Evolutionary conservation across 1,140 invertebrate species (phyloP).

Genomic region (Triops longicaudatus): DNA sequence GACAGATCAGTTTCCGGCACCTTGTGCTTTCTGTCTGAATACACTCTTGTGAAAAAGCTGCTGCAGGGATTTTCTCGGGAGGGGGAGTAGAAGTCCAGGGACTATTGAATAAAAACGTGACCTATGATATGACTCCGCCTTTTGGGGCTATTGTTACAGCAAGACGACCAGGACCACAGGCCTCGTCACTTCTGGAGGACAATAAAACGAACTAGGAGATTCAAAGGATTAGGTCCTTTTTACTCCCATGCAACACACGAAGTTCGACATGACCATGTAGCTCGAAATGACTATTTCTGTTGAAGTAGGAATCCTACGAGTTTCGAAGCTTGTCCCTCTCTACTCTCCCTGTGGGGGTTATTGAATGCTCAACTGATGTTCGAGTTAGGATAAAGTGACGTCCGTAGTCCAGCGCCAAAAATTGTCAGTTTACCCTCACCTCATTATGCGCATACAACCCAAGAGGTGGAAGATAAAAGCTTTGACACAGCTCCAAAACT

Average conservation of each 20-base stretch:
- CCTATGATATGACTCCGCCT: constrained; percentile 6
- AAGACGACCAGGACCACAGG: background rate
- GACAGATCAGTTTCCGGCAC: background rate
- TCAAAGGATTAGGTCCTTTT: background rate
- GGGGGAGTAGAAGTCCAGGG: background rate
- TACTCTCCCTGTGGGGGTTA: background rate
- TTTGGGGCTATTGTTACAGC: background rate
- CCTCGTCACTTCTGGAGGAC: background rate
- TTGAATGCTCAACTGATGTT: background rate
- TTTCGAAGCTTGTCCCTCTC: background rate
- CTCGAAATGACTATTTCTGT: background rate
- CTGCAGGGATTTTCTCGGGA: background rate
- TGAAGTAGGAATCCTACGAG: background rate
- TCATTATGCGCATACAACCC: constrained; percentile 2
- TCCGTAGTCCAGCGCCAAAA: background rate
- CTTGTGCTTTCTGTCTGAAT: background rate
- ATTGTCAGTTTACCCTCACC: background rate
- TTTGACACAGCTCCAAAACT: background rate
- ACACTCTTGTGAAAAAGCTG: background rate
- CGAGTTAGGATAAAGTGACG: background rate
- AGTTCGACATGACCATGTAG: background rate
- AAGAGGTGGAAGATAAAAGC: background rate
- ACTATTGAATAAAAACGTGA: background rate
- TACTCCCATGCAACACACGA: background rate
- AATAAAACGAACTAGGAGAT: background rate